A percentile compares a stretch with the other conserved stretches of the same genome.
Conservation (phyloP, 2,888 invertebrate species). For the Cerceris ruficornis region DNA sequence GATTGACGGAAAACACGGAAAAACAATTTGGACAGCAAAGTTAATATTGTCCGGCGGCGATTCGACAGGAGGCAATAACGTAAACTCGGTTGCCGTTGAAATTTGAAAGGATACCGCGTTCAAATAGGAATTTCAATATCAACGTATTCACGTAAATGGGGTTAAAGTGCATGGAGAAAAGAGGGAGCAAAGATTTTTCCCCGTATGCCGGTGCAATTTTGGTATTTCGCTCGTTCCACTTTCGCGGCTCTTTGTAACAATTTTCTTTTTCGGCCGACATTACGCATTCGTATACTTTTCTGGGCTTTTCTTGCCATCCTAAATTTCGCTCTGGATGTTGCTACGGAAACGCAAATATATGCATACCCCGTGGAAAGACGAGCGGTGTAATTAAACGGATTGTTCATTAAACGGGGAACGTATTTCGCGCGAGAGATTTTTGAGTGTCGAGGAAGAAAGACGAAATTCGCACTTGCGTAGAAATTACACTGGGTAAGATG, state of each 20-base stretch:
- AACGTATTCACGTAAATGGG: background rate
- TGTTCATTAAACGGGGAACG: too few relatives aligned
- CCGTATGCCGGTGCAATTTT: background rate
- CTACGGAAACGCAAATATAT: background rate
- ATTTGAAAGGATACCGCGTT: background rate
- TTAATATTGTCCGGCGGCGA: background rate
- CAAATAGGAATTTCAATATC: conserved; percentile 1
- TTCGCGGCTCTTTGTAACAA: background rate
- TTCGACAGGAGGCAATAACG: background rate
- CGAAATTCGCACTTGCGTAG: too few relatives aligned
- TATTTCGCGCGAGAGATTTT: too few relatives aligned
- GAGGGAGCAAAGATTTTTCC: background rate
- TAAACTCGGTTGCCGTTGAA: background rate
- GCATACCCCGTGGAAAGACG: too few relatives aligned
- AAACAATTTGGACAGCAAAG: background rate
- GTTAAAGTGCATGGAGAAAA: conserved; percentile 1
- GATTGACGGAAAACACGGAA: background rate
- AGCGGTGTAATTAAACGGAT: too few relatives aligned
- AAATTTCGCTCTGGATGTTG: background rate
- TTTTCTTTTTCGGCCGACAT: background rate
- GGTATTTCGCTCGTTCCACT: background rate
- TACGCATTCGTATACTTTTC: too few relatives aligned
- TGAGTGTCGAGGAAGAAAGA: too few relatives aligned
- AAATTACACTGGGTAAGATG: too few relatives aligned
- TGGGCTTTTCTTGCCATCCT: background rate